phyloP scores from a whole-genome alignment of 2,888 invertebrate species.

The Xanthorhoe designata region DNA sequence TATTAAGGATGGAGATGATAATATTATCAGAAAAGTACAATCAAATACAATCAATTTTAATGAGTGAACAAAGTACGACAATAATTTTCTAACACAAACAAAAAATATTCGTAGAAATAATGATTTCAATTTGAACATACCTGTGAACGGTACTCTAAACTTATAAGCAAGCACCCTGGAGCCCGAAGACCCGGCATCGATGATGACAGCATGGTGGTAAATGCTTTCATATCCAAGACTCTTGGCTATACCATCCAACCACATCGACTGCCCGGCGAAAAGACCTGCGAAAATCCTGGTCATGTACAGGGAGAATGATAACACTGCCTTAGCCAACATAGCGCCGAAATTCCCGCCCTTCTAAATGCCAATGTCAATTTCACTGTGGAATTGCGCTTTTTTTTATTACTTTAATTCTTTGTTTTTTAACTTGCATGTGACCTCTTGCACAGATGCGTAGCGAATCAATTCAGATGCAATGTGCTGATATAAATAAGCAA shows the following conservation, averaged over 20 bases:
- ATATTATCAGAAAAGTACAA: no score
- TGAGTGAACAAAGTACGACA: no score
- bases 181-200: slow-evolving; percentile 98
- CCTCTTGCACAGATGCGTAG: background rate
- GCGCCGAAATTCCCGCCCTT: background rate
- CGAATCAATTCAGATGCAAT: background rate
- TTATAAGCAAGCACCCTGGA: slow-evolving; percentile 93
- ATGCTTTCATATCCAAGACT: slow-evolving; percentile 87
- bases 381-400: background rate
- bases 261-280: slow-evolving; percentile 85
- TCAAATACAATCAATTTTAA: no score
- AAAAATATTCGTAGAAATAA: no score
- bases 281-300: slow-evolving; percentile 69
- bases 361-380: no score
- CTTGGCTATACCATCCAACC: slow-evolving; percentile 90
- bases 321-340: slow-evolving; percentile 7
- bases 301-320: slow-evolving; percentile 7
- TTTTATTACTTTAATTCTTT: background rate
- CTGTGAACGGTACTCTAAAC: slow-evolving; percentile 91
- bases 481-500: background rate
- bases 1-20: no score
- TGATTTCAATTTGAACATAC: slow-evolving; percentile 59
- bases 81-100: no score
- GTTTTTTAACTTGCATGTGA: background rate
- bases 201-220: slow-evolving; percentile 92